phyloP scores from a whole-genome alignment of 2,113 vertebrate species.

The Eulemur rufifrons region DNA sequence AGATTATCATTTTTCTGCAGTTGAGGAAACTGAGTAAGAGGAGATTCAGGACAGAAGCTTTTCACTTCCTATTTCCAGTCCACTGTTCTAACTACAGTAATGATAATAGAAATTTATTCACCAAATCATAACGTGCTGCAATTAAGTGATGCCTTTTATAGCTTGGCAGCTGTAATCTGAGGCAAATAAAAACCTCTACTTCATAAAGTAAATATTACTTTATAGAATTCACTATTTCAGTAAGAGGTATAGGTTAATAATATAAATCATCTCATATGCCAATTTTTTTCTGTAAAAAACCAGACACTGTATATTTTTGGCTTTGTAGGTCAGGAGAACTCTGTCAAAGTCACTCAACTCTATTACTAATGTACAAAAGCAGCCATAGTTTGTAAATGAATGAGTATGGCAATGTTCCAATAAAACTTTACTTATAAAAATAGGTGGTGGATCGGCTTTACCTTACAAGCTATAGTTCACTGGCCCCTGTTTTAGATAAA shows the following conservation, averaged over 20 bases:
- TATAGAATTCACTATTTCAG: neutral
- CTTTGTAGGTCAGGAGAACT: neutral
- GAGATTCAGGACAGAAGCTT: neutral
- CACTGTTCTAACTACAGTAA: neutral
- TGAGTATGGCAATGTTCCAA: neutral
- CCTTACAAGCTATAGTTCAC: neutral
- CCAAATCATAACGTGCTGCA: neutral
- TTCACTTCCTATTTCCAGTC: neutral
- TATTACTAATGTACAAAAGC: neutral
- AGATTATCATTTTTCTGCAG: neutral
- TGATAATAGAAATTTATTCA: slow-evolving; percentile 14
- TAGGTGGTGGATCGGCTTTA: neutral
- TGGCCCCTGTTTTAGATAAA: neutral
- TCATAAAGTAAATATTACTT: neutral
- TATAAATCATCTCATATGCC: neutral
- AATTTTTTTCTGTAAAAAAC: neutral
- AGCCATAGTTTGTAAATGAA: neutral
- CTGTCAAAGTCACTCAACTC: neutral
- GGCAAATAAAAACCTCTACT: neutral
- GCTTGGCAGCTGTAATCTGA: neutral
- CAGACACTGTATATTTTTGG: neutral
- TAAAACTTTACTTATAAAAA: neutral
- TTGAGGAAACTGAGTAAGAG: neutral
- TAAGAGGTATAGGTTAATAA: slow-evolving; percentile 5
- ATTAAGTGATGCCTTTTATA: neutral